Percentiles rank a stretch among this genome's conserved stretches.
Conservation (phyloP, 2,113 vertebrate genomes). For the Dunckerocampus dactyliophorus region DNA sequence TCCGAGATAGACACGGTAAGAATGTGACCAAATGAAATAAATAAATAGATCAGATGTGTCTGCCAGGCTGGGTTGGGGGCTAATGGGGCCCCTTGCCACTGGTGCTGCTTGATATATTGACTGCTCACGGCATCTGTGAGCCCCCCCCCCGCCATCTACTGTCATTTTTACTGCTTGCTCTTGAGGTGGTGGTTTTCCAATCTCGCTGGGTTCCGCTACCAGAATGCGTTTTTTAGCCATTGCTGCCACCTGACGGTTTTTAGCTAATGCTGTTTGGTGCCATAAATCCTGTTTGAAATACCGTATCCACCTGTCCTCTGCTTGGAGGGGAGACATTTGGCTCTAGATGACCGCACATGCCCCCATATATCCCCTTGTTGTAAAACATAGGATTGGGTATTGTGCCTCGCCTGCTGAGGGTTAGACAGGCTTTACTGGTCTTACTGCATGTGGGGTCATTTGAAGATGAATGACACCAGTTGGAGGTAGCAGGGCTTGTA, state of each 20-base stretch:
- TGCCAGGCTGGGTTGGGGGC: constrained; percentile 6
- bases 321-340: constrained; percentile 66
- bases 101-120: constrained; percentile 86
- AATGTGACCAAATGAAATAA: constrained; percentile 84
- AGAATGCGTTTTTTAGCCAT: constrained; percentile 64
- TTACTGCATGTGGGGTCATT: constrained; percentile 62
- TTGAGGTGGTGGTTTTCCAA: constrained; percentile 73
- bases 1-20: constrained; percentile 85
- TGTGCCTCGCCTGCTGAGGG: constrained; percentile 39
- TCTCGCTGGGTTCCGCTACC: constrained; percentile 64
- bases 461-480: constrained; percentile 55
- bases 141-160: constrained; percentile 39
- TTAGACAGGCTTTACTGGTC: constrained; percentile 53
- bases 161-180: constrained; percentile 69
- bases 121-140: constrained; percentile 76
- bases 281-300: constrained; percentile 74
- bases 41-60: constrained; percentile 33
- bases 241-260: constrained; percentile 63
- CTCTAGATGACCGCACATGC: constrained; percentile 72
- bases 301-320: constrained; percentile 70
- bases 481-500: constrained; percentile 39
- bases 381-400: constrained; percentile 68
- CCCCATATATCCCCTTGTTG: constrained; percentile 69
- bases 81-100: constrained; percentile 71
- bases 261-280: constrained; percentile 72